Conservation (phyloP, 1,140 invertebrate genomes). For the Rhagoletis pomonella region DNA sequence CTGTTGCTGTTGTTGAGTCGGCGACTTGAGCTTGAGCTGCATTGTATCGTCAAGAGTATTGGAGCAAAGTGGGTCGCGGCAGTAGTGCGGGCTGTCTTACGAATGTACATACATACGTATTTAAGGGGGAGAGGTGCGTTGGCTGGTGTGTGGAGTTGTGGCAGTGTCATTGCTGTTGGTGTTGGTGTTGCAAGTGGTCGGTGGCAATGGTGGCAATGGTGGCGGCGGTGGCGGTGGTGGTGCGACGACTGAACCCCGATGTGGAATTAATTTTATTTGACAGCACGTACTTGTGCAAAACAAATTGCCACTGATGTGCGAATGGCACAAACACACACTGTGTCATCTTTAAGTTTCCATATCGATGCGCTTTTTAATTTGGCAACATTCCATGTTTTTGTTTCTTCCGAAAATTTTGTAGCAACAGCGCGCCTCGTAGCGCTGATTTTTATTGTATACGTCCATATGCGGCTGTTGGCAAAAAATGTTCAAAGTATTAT, state of each 20-base stretch:
- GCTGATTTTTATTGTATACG: no score
- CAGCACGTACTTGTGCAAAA: slow-evolving; percentile 74
- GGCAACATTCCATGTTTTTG: slow-evolving; percentile 45
- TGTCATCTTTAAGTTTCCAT: slow-evolving; percentile 71
- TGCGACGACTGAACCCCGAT: slow-evolving; percentile 49
- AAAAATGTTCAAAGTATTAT: background rate
- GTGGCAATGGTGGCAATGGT: background rate
- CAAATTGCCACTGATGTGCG: slow-evolving; percentile 74
- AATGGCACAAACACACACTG: slow-evolving; percentile 59
- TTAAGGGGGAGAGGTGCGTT: background rate
- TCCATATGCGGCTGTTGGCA: background rate
- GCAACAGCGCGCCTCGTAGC: background rate
- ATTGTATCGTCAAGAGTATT: slow-evolving; percentile 23
- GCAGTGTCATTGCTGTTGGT: no score
- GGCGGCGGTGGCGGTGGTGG: slow-evolving; percentile 3
- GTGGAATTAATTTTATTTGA: slow-evolving; percentile 74
- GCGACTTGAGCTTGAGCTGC: slow-evolving; percentile 22
- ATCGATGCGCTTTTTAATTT: slow-evolving; percentile 64
- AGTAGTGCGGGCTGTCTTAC: background rate
- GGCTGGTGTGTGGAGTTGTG: background rate
- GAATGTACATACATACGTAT: background rate
- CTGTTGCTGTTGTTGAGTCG: background rate
- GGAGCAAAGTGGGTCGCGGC: slow-evolving; percentile 39
- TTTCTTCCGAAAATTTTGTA: background rate
- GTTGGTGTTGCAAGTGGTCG: background rate